These are phyloP conservation scores for Sparus aurata DNA, from an alignment of 2,797 vertebrate species.

Conservation along the genomic window DNA sequence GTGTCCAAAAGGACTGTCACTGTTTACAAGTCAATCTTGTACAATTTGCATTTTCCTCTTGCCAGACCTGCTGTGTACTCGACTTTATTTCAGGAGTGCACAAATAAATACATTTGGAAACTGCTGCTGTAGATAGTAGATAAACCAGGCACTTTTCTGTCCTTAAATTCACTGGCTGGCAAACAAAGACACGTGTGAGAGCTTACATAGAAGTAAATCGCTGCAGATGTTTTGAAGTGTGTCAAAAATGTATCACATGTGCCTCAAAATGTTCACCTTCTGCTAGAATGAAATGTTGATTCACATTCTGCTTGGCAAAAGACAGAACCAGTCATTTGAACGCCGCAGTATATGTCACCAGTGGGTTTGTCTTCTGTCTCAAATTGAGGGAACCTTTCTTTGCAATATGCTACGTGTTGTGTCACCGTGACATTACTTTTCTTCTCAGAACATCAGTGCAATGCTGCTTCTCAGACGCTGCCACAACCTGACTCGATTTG, in stretches of 20 bases:
- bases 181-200: neutral
- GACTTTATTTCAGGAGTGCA: neutral
- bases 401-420: neutral
- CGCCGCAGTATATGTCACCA: neutral
- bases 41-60: neutral
- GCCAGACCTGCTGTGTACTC: neutral
- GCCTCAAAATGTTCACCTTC: neutral
- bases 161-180: neutral
- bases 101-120: neutral
- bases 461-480: constrained; percentile 84
- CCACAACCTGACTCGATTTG: constrained; percentile 67
- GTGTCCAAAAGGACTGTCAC: neutral
- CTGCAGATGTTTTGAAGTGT: neutral
- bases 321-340: neutral
- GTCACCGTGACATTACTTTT: neutral
- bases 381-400: neutral
- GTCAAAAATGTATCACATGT: neutral
- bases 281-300: neutral
- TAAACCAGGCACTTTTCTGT: neutral
- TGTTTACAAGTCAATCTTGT: neutral
- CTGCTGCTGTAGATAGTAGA: neutral
- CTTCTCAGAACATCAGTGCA: constrained; percentile 63
- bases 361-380: neutral
- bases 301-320: neutral
- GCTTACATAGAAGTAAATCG: neutral